phyloP scores from a whole-genome alignment of 2,113 vertebrate species.

The Notothenia rossii region DNA sequence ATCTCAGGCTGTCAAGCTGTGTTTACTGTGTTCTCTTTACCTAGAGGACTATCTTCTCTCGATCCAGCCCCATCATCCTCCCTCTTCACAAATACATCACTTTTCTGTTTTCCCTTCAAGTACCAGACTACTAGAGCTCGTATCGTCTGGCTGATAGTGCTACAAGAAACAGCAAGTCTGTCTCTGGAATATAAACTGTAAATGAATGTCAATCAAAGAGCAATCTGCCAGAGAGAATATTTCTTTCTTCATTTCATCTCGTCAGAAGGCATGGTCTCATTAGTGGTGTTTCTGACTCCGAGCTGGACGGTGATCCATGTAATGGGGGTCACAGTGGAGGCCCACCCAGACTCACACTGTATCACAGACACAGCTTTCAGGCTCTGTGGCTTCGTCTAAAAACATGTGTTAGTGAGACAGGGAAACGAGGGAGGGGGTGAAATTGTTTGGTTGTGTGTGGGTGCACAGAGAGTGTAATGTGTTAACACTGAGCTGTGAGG shows the following conservation, averaged over 20 bases:
- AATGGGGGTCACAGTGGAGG: slow-evolving; percentile 20
- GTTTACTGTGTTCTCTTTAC: slow-evolving; percentile 66
- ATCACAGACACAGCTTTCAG: slow-evolving; percentile 22
- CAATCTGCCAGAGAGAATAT: not conserved
- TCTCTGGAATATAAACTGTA: slow-evolving; percentile 36
- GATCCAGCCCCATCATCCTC: slow-evolving; percentile 29
- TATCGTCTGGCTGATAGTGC: slow-evolving; percentile 28
- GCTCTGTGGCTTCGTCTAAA: not conserved
- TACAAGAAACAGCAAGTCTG: not conserved
- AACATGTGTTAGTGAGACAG: slow-evolving; percentile 4
- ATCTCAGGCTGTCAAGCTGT: slow-evolving; percentile 67
- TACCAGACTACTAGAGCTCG: slow-evolving; percentile 26
- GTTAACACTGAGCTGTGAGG: slow-evolving; percentile 41
- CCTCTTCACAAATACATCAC: slow-evolving; percentile 41
- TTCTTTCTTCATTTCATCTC: not conserved
- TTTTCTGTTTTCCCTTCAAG: slow-evolving; percentile 22
- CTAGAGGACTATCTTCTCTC: slow-evolving; percentile 53
- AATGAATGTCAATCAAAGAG: slow-evolving; percentile 45
- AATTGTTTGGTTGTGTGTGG: slow-evolving; percentile 5
- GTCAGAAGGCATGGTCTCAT: not conserved
- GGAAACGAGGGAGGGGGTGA: not conserved
- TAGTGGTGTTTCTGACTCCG: slow-evolving; percentile 6
- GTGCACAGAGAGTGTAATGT: slow-evolving; percentile 27
- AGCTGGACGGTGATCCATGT: slow-evolving; percentile 28
- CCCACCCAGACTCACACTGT: slow-evolving; percentile 16